These are phyloP conservation scores for Chrysolina oricalcia DNA, from an alignment of 2,888 invertebrate genomes.

Conservation along the genomic window DNA sequence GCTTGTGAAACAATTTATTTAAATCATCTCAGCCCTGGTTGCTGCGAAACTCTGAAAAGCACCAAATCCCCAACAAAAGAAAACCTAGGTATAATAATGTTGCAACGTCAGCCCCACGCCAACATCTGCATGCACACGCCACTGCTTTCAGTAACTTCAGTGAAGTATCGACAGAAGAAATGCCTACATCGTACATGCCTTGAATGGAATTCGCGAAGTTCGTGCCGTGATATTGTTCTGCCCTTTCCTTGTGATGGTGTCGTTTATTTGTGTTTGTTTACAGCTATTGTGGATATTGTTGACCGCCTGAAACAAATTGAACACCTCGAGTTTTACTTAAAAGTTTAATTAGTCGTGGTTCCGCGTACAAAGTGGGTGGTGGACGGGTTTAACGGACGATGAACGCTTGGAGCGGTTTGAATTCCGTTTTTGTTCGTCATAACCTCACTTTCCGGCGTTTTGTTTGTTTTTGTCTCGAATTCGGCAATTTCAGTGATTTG, in stretches of 20 bases:
- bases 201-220: constrained; percentile 3
- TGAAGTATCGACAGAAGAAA: constrained; percentile 8
- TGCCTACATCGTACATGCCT: neutral
- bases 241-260: neutral
- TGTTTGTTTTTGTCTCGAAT: constrained; percentile 1
- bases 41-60: no score
- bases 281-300: constrained; percentile 6
- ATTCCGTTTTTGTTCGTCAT: constrained; percentile 4
- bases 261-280: neutral
- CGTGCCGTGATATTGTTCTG: neutral
- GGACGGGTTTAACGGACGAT: neutral
- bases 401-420: neutral
- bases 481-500: neutral
- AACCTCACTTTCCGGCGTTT: constrained; percentile 16
- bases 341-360: constrained; percentile 14
- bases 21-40: no score
- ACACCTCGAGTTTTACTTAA: neutral
- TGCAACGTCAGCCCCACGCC: neutral
- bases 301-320: neutral
- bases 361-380: neutral
- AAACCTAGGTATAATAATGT: no score
- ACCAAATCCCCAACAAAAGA: neutral
- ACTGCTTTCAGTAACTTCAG: neutral
- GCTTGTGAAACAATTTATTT: no score
- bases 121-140: neutral